Percentiles rank a stretch among this genome's conserved stretches.
Conservation (phyloP, 64 coral and sea anemone species). For the Porites australiensis region DNA sequence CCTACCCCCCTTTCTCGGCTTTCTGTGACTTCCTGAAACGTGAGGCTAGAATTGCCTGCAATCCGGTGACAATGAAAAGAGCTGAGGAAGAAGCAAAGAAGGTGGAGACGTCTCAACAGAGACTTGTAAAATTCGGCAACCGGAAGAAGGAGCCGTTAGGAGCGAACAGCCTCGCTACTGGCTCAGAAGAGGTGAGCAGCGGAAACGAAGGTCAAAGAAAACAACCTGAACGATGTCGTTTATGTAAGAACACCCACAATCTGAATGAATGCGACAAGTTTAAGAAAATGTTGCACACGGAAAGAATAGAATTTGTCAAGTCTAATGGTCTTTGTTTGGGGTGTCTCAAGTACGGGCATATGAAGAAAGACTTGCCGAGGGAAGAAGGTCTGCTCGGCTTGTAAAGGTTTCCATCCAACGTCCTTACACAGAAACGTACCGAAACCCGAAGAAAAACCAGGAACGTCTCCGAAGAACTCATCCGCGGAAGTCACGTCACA, state of each 20-base stretch:
- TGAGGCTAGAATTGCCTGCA: constrained; percentile 48
- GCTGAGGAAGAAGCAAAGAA: constrained; percentile 12
- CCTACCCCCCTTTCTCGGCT: constrained; percentile 24
- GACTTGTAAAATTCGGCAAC: neutral
- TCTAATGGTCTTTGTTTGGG: constrained; percentile 18
- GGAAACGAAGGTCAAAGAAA: neutral
- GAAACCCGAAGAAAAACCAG: neutral
- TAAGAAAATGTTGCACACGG: neutral
- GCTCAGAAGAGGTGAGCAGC: neutral
- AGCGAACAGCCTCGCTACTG: neutral
- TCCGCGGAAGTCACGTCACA: too few relatives aligned
- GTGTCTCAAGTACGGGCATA: constrained; percentile 29
- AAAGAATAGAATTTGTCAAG: constrained; percentile 12
- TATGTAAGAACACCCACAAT: constrained; percentile 34
- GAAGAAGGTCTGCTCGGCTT: constrained; percentile 2
- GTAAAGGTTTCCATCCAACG: constrained; percentile 19
- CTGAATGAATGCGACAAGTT: constrained; percentile 54
- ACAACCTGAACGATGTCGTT: neutral
- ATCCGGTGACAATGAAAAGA: constrained; percentile 16
- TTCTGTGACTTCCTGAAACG: constrained; percentile 37
- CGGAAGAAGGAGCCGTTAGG: neutral
- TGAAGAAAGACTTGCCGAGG: constrained; percentile 36
- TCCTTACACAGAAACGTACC: constrained; percentile 5
- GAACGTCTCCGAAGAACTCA: neutral
- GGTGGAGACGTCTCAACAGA: neutral